Percentiles rank a stretch among this genome's conserved stretches.
phyloP scores from a whole-genome alignment of 2,797 vertebrate genomes.

The Prionace glauca region DNA sequence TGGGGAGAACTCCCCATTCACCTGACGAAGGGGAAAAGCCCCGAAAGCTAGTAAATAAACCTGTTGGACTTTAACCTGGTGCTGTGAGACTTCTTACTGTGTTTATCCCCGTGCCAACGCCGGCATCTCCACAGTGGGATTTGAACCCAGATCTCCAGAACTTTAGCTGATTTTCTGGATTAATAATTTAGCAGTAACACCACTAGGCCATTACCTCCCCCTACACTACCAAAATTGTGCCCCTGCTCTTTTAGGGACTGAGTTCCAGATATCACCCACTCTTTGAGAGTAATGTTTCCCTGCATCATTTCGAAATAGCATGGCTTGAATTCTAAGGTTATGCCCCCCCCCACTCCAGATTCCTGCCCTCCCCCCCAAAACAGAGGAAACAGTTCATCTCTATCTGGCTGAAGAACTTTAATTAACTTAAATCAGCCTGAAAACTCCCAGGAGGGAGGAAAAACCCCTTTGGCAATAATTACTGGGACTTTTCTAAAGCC shows the following conservation, averaged over 20 bases:
- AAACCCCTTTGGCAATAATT: constrained; percentile 23
- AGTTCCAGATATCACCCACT: background rate
- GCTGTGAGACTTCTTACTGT: no score
- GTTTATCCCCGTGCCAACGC: no score
- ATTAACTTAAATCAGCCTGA: background rate
- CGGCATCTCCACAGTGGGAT: no score
- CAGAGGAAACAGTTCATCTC: background rate
- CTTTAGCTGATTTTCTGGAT: no score
- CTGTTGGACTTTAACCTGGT: no score
- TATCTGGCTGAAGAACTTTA: background rate
- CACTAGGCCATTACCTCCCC: no score
- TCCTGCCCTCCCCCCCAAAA: background rate
- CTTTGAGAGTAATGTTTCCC: background rate
- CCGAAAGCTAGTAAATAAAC: no score
- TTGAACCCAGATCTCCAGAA: no score
- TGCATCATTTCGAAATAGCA: background rate
- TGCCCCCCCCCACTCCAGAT: background rate
- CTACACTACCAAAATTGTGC: no score
- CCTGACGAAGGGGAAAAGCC: no score
- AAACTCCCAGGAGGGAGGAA: background rate
- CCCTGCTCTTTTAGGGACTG: background rate
- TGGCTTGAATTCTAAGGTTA: background rate
- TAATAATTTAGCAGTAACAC: no score
- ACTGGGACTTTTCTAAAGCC: constrained; percentile 12
- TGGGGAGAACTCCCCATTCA: no score